Conservation (phyloP, 2,113 vertebrate species). For the Rattus rattus region DNA sequence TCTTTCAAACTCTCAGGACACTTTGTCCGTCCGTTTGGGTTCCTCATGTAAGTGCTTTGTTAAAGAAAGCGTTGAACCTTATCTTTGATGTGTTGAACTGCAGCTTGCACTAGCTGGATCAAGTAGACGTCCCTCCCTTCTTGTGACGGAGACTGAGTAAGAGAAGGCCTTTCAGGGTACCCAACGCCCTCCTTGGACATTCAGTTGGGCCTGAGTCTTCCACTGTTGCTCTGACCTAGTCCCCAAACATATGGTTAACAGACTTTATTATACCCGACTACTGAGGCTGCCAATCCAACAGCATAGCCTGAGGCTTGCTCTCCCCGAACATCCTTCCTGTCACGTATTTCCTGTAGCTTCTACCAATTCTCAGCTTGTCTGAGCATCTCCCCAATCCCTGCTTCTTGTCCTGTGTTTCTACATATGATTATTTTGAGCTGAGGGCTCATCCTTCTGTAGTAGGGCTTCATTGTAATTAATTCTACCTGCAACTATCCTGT, state of each 20-base stretch:
- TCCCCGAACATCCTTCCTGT: neutral
- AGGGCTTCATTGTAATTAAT: neutral
- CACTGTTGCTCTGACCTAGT: neutral
- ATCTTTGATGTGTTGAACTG: neutral
- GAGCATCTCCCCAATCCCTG: neutral
- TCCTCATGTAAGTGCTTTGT: neutral
- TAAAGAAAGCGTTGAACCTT: constrained; percentile 19
- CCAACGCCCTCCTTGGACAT: neutral
- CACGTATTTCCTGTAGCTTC: neutral
- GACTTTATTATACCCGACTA: neutral
- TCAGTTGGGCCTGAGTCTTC: neutral
- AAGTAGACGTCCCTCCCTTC: neutral
- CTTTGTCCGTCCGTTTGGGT: neutral
- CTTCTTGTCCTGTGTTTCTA: neutral
- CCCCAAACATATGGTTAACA: neutral
- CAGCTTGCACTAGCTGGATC: neutral
- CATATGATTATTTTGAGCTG: neutral
- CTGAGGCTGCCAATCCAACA: neutral
- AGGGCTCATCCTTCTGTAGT: neutral
- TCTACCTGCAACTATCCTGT: neutral
- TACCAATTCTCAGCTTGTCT: neutral
- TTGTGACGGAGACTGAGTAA: neutral
- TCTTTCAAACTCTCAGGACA: neutral
- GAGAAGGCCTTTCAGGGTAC: neutral
- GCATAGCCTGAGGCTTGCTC: neutral